Conservation (phyloP, 2,888 invertebrate genomes). For the Orthosia gracilis region DNA sequence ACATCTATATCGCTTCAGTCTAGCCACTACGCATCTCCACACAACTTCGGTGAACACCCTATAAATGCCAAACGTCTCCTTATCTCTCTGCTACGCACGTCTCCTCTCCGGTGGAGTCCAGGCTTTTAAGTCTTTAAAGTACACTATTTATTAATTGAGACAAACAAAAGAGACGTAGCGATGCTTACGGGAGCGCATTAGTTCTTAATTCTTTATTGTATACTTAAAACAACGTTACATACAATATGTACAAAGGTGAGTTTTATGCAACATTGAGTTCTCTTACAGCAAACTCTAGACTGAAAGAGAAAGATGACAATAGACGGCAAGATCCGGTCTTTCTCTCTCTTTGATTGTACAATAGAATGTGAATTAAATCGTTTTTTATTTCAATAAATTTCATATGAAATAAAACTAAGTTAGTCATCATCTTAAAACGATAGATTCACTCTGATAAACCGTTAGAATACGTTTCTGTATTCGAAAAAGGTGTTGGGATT, state of each 20-base stretch:
- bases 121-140: neutral
- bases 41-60: neutral
- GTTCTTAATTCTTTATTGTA: no score
- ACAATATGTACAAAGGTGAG: no score
- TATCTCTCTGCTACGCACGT: no score
- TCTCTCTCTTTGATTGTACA: neutral
- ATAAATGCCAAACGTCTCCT: no score
- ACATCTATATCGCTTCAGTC: neutral
- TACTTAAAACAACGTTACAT: no score
- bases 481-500: constrained; percentile 75
- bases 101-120: neutral
- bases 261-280: no score
- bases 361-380: neutral
- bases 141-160: neutral
- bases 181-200: neutral
- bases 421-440: constrained; percentile 29
- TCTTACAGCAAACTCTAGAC: no score
- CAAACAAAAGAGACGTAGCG: neutral
- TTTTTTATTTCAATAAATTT: neutral
- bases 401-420: neutral
- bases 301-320: no score
- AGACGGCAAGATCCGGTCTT: no score
- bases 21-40: neutral
- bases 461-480: constrained; percentile 72
- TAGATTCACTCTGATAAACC: constrained; percentile 42